A percentile compares a stretch with the other conserved stretches of the same genome.
phyloP scores from a whole-genome alignment of 2,888 invertebrate species.

The Tridacna gigas region DNA sequence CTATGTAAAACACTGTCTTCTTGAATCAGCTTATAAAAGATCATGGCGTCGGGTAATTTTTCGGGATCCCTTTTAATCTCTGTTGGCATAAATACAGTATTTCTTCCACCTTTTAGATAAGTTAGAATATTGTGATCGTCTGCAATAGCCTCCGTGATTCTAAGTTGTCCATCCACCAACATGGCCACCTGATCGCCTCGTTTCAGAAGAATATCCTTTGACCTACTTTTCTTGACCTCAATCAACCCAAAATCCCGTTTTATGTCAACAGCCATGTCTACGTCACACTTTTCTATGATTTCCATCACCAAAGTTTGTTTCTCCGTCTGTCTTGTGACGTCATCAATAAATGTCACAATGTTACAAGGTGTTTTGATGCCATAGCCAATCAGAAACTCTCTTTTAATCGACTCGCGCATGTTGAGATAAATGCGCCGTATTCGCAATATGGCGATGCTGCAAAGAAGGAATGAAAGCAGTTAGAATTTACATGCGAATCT shows the following conservation, averaged over 20 bases:
- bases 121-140: conserved; percentile 60
- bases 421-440: conserved; percentile 68
- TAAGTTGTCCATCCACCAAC: conserved; percentile 64
- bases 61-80: conserved; percentile 70
- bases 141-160: conserved; percentile 50
- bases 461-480: background rate
- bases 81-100: conserved; percentile 62
- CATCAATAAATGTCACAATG: conserved; percentile 66
- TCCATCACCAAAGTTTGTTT: conserved; percentile 65
- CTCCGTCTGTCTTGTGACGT: conserved; percentile 60
- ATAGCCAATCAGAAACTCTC: conserved; percentile 67
- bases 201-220: conserved; percentile 63
- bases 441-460: conserved; percentile 62
- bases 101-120: conserved; percentile 53
- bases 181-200: conserved; percentile 62
- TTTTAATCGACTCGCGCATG: conserved; percentile 70
- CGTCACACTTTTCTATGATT: conserved; percentile 56
- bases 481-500: too few species aligned
- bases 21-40: conserved; percentile 53
- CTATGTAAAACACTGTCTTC: conserved; percentile 48
- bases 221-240: conserved; percentile 67
- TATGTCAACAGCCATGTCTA: conserved; percentile 55
- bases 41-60: conserved; percentile 67
- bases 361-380: conserved; percentile 64
- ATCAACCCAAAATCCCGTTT: conserved; percentile 57